Base-by-base conservation (phyloP, 2,888 invertebrate genomes). In the Neoitamus cyanurus region DNA sequence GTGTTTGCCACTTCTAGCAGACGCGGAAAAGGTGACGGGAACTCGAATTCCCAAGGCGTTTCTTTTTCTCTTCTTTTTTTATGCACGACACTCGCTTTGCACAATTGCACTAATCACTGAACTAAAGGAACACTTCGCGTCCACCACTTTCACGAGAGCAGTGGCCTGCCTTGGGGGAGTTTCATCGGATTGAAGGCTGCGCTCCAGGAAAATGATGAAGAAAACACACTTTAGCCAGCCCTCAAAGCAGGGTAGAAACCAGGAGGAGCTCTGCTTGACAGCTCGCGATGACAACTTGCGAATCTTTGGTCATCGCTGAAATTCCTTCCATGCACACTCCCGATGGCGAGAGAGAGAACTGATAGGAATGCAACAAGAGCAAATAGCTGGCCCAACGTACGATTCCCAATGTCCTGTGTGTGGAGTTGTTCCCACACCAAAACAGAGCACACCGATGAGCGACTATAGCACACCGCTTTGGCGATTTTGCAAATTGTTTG, bases 241-340 rank as follows among this genome's bases (percentile, higher is more conserved):
- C 42, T 42, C 42, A 42, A 13, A 42, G 42, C n/a, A 42, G 42
- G 42, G 42, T n/a, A 42, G 42, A 42, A 42, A n/a, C 42, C 42
- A 42, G 42, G 42, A 42, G 42, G n/a, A n/a, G 6, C 15, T n/a
- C 58, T 58, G 25, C 25, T 25, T 58, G 58, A 58, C 58, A 58
- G 58, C 58, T 58, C 58, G 58, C 25, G 58, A 20, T 58, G 58
- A 58, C 58, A 58, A 15, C 20, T 58, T 58, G 72, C 72, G 72
- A 72, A 72, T 72, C 30, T 72, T 72, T 72, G 72, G 31, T 72
- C 72, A 72, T 72, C 72, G 31, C 72, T 15, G 42, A 42, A 42
- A 42, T 42, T 42, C 42, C n/a, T 42, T n/a, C 42, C 42, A 6
- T 42, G n/a, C 42, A 42, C n/a, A n/a, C 42, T n/a, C 3, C 42